Evolutionary conservation across 2,113 vertebrate species (phyloP), one percentile per base, ranked within the genome.

Genomic region (Dasyprocta punctata): DNA sequence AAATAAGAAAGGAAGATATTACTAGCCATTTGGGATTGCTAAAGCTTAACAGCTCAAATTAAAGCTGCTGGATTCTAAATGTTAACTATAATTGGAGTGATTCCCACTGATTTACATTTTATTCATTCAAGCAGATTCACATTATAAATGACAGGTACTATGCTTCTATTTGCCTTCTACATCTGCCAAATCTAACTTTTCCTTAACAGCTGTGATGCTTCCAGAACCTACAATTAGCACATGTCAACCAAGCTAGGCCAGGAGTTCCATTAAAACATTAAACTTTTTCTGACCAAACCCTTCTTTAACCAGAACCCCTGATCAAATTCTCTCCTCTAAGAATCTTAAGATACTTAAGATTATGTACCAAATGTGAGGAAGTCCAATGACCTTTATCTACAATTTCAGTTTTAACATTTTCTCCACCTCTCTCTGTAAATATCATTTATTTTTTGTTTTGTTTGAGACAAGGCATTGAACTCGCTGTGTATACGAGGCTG

Each of bases 151-250:
- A 96, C 77, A 7, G 4, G 44, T 73, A 16, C 47, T 41, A 65
- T 1, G 44, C 7, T 56, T 28, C 78, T 30, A 49, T 28, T 5
- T 49, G 8, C 24, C 60, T 86, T 49, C 65, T 10, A 30, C 58
- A 77, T 17, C 33, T 56, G 94, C 81, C 47, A 97, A 92, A 93
- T 12, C 80, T 30, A 90, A 78, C 67, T 93, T 93, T 90, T 94
- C 28, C 5, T 0, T 52, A 97, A 92, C 96, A 98, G 98, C 97
- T 97, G 94, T 9, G 83, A 94, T 28, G 36, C 67, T 22, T 85
- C 10, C 1, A 33, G 20, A 13, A 22, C 82, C 96, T 60, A 7
- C 19, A 22, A 73, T 10, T 3, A 49, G 47, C 90, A 80, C 44
- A 41, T 30, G 47, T 92, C 97, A 96, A 63, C 41, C 67, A 87